Conservation (phyloP, 2,888 invertebrate species). For the Eutolmus rufibarbis region DNA sequence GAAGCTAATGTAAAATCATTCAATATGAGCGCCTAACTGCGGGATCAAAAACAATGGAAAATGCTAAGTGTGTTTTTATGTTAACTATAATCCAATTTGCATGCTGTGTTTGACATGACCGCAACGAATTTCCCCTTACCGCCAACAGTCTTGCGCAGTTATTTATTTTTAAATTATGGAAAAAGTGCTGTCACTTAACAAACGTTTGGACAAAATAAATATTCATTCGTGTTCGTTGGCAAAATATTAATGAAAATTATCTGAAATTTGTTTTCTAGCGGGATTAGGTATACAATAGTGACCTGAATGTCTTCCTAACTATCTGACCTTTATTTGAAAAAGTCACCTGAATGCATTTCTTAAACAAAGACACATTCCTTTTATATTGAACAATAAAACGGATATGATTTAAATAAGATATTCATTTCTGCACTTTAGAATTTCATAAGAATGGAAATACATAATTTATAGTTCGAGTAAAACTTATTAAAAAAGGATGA, state of each 20-base stretch:
- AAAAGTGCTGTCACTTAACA: neutral
- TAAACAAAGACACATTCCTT: neutral
- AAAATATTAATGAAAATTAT: neutral
- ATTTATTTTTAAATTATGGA: neutral
- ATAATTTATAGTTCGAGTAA: neutral
- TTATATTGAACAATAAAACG: neutral
- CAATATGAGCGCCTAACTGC: neutral
- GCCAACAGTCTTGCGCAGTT: neutral
- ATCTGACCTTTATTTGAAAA: neutral
- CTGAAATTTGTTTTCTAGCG: neutral
- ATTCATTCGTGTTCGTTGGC: neutral
- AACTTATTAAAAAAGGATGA: neutral
- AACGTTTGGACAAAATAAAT: neutral
- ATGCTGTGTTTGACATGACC: neutral
- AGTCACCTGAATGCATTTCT: neutral
- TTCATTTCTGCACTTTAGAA: neutral
- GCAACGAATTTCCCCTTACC: neutral
- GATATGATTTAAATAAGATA: neutral
- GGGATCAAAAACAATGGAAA: constrained; percentile 23
- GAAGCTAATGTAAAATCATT: constrained; percentile 14
- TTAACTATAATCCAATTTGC: constrained; percentile 25
- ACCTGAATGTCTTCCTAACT: neutral
- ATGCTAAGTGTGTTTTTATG: constrained; percentile 19
- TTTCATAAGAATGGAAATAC: neutral
- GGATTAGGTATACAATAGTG: neutral